These are phyloP conservation scores for Melanotaenia pygmaea DNA, from an alignment of 2,797 vertebrate genomes.

Conservation along the genomic window DNA sequence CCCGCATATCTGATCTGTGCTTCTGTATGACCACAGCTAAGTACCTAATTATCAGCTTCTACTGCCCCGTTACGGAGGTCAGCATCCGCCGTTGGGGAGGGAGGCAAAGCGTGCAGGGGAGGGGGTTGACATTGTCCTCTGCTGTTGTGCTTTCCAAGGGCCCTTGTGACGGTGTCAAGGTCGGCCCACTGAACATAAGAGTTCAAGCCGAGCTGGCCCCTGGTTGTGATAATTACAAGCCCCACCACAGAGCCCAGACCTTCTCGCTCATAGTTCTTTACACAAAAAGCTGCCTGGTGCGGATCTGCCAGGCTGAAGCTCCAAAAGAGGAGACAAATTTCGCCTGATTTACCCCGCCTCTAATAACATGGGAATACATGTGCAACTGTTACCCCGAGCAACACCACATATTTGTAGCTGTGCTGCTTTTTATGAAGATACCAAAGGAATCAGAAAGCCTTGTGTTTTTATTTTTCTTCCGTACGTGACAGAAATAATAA, in stretches of 20 bases:
- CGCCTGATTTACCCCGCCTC: background rate
- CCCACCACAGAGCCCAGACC: background rate
- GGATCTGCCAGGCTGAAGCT: background rate
- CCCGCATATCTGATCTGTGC: slow-evolving; percentile 45
- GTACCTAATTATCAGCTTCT: slow-evolving; percentile 63
- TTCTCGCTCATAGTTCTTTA: background rate
- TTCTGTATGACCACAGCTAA: slow-evolving; percentile 41
- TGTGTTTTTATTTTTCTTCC: slow-evolving; percentile 17
- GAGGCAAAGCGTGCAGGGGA: background rate
- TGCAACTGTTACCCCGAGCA: background rate
- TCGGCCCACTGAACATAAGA: slow-evolving; percentile 26
- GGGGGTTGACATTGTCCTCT: slow-evolving; percentile 39
- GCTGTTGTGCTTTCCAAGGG: slow-evolving; percentile 35
- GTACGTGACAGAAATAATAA: slow-evolving; percentile 15
- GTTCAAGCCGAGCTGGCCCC: slow-evolving; percentile 22
- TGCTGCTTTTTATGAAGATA: background rate
- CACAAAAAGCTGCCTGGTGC: background rate
- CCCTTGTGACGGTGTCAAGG: slow-evolving; percentile 36
- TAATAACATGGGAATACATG: background rate
- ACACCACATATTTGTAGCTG: background rate
- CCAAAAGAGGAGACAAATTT: background rate
- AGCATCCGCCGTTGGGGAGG: slow-evolving; percentile 15
- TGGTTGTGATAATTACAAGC: slow-evolving; percentile 53
- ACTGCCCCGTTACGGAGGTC: slow-evolving; percentile 46
- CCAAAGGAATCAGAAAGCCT: slow-evolving; percentile 9